Percentiles rank a stretch among this genome's conserved stretches.
Conservation (phyloP, 2,888 invertebrate species). For the Drosophila anomalata region DNA sequence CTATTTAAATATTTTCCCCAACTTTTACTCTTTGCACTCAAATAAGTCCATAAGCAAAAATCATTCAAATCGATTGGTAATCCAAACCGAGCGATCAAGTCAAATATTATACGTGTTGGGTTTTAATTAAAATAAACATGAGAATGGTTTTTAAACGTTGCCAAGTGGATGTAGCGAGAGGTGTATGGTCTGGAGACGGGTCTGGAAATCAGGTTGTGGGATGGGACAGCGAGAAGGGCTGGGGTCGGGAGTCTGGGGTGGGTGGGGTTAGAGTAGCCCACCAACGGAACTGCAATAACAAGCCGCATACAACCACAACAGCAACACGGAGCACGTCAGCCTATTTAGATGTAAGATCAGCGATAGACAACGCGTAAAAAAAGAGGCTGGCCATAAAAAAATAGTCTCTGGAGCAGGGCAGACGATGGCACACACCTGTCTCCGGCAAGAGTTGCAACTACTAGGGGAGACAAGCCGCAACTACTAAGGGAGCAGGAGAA, state of each 20-base stretch:
- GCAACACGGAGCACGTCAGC: slow-evolving; percentile 31
- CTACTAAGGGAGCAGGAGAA: not conserved
- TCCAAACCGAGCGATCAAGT: slow-evolving; percentile 46
- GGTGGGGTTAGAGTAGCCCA: slow-evolving; percentile 3
- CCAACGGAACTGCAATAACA: slow-evolving; percentile 45
- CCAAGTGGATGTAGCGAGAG: slow-evolving; percentile 36
- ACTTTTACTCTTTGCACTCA: slow-evolving; percentile 47
- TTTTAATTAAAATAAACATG: slow-evolving; percentile 73
- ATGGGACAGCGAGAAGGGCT: not conserved
- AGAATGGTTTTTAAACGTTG: slow-evolving; percentile 63
- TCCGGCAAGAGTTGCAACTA: slow-evolving; percentile 12
- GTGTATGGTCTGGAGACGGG: slow-evolving; percentile 21
- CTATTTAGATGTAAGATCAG: slow-evolving; percentile 73
- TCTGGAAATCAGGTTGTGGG: slow-evolving; percentile 33
- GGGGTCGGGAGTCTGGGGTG: not conserved
- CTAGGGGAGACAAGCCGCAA: slow-evolving; percentile 11
- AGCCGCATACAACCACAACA: slow-evolving; percentile 43
- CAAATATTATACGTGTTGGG: slow-evolving; percentile 46
- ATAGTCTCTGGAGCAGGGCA: slow-evolving; percentile 12
- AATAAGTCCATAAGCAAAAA: slow-evolving; percentile 37
- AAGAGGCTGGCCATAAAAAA: slow-evolving; percentile 35
- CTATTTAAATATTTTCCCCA: slow-evolving; percentile 72
- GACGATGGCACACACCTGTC: slow-evolving; percentile 63
- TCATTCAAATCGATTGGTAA: slow-evolving; percentile 53
- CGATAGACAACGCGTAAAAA: slow-evolving; percentile 61